Conservation (phyloP, 2,113 vertebrate genomes). For the Petaurus breviceps region DNA sequence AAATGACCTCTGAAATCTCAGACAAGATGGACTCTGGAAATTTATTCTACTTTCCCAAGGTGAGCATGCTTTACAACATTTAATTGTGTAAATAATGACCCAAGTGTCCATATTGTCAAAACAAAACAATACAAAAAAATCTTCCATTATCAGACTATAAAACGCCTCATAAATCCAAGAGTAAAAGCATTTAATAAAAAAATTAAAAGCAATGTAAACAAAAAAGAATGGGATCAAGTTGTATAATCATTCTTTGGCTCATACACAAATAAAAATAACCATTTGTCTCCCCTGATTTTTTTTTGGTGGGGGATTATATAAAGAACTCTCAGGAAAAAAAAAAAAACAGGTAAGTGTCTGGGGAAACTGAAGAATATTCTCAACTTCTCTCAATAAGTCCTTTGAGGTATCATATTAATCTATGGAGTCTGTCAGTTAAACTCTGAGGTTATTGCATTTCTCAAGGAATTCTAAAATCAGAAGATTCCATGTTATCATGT, state of each 20-base stretch:
- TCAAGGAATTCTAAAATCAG: neutral
- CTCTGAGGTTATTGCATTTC: neutral
- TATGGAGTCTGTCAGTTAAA: neutral
- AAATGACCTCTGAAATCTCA: neutral
- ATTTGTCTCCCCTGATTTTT: neutral
- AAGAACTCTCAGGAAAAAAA: neutral
- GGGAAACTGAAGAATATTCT: neutral
- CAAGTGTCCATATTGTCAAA: neutral
- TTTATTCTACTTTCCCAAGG: neutral
- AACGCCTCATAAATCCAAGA: neutral
- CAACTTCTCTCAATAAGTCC: neutral
- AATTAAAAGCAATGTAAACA: neutral
- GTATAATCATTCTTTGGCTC: neutral
- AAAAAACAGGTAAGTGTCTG: neutral
- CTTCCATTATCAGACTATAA: neutral
- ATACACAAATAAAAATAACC: neutral
- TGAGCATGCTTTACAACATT: neutral
- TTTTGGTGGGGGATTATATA: neutral
- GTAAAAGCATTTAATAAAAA: neutral
- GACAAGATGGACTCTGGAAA: neutral
- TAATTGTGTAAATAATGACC: neutral
- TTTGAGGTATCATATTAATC: neutral
- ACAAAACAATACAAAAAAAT: neutral
- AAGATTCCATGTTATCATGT: neutral
- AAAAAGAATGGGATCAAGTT: neutral